Percentiles rank a stretch among this genome's conserved stretches.
phyloP scores from a whole-genome alignment of 2,888 invertebrate species.

The Aricia artaxerxes region DNA sequence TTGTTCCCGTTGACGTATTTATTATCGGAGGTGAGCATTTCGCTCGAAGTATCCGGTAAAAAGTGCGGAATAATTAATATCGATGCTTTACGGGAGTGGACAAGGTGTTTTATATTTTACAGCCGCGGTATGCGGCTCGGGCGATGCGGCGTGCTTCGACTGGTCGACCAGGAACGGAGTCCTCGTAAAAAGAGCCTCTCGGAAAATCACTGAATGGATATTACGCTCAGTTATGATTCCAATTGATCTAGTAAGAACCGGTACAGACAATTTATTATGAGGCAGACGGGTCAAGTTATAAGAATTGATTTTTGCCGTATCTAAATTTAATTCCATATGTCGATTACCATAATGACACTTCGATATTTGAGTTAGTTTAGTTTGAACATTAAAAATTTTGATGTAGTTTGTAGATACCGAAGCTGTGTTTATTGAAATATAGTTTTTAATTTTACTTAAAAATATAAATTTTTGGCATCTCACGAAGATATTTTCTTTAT shows the following conservation, averaged over 20 bases:
- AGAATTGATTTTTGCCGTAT: neutral
- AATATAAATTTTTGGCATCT: neutral
- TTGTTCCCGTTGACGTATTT: conserved; percentile 10
- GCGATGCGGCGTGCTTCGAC: conserved; percentile 55
- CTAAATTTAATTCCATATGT: neutral
- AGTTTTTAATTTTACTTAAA: too few relatives aligned
- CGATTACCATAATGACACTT: neutral
- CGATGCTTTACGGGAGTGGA: conserved; percentile 62
- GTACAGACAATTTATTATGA: neutral
- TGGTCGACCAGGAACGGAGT: conserved; percentile 75
- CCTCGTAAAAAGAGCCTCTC: conserved; percentile 56
- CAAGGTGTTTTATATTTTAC: conserved; percentile 70
- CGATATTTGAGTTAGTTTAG: neutral
- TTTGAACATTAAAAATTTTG: neutral
- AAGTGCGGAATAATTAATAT: conserved; percentile 48
- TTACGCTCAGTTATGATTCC: conserved; percentile 54
- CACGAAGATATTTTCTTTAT: neutral
- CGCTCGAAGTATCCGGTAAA: conserved; percentile 24
- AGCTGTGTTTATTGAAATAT: too few relatives aligned
- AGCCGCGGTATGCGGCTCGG: conserved; percentile 63
- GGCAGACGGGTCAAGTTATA: neutral
- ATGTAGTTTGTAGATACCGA: too few relatives aligned
- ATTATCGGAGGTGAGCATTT: conserved; percentile 18
- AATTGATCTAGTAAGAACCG: conserved; percentile 32
- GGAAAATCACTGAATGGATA: conserved; percentile 70